These are phyloP conservation scores for Acanthoscelides obtectus DNA, from an alignment of 2,888 invertebrate genomes.

Conservation along the genomic window DNA sequence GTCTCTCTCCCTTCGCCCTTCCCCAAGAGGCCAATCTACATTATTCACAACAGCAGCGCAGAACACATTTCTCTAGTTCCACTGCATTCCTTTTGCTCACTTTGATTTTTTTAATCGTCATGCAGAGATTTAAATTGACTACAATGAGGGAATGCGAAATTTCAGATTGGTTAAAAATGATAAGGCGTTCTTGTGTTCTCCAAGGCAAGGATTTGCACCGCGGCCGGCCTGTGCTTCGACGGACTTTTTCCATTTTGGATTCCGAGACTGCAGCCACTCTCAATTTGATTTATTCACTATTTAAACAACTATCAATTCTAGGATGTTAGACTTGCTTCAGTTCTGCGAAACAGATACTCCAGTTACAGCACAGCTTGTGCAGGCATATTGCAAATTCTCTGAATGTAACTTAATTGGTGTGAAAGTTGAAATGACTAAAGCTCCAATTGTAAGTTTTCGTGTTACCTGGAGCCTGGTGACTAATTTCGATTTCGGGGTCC, in stretches of 20 bases:
- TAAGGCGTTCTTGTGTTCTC: conserved; percentile 7
- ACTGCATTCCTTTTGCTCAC: conserved; percentile 29
- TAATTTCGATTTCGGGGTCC: no score
- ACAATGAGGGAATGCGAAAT: conserved; percentile 24
- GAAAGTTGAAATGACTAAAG: no score
- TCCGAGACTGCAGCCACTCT: not conserved
- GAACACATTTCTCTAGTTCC: conserved; percentile 33
- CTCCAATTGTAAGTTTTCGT: no score
- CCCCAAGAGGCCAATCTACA: conserved; percentile 23
- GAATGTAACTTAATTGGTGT: no score
- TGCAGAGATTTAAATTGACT: conserved; percentile 24
- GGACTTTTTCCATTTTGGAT: not conserved
- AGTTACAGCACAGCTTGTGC: not conserved
- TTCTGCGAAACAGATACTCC: not conserved
- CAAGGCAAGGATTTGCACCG: not conserved
- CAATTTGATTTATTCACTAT: not conserved
- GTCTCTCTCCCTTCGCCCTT: conserved; percentile 12
- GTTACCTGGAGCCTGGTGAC: no score
- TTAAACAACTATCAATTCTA: not conserved
- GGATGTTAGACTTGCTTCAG: not conserved
- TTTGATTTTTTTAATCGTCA: conserved; percentile 22
- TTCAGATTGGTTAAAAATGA: conserved; percentile 18
- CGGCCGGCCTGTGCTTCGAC: not conserved
- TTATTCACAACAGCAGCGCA: conserved; percentile 26
- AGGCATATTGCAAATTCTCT: no score